These are phyloP conservation scores for Empis livida DNA, from an alignment of 2,888 invertebrate genomes.

Conservation along the genomic window DNA sequence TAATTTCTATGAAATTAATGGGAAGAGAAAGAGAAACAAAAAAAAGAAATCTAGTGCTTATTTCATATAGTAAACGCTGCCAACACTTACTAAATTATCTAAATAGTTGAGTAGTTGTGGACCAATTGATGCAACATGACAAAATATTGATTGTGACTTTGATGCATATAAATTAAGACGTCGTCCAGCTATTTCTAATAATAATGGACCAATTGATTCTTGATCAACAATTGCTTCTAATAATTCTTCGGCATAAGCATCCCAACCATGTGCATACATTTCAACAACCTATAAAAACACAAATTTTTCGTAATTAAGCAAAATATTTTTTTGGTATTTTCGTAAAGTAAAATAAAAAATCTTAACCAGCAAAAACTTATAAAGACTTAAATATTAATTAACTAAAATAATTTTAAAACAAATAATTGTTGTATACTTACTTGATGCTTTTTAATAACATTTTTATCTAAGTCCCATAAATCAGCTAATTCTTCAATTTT, in stretches of 20 bases:
- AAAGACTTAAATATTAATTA: no score
- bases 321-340: no score
- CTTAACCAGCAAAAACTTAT: no score
- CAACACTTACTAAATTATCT: conserved; percentile 45
- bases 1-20: conserved; percentile 4
- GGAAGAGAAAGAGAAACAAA: background rate
- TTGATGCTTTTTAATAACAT: conserved; percentile 64
- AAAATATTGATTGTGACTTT: conserved; percentile 44
- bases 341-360: no score
- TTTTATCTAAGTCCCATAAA: conserved; percentile 63
- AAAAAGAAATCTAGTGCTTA: conserved; percentile 11
- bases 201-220: conserved; percentile 52
- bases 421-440: conserved; percentile 36
- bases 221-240: conserved; percentile 53
- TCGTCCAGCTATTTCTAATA: conserved; percentile 70
- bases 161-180: conserved; percentile 55
- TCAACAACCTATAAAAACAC: conserved; percentile 43
- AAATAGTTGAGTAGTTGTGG: conserved; percentile 66
- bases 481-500: conserved; percentile 56
- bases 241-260: conserved; percentile 46
- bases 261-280: conserved; percentile 49
- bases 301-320: no score
- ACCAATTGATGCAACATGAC: conserved; percentile 61
- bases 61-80: conserved; percentile 16
- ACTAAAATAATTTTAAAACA: conserved; percentile 9